A percentile compares a stretch with the other conserved stretches of the same genome.
Evolutionary conservation across 2,113 vertebrate species (phyloP).

Genomic region (Enhydra lutris): DNA sequence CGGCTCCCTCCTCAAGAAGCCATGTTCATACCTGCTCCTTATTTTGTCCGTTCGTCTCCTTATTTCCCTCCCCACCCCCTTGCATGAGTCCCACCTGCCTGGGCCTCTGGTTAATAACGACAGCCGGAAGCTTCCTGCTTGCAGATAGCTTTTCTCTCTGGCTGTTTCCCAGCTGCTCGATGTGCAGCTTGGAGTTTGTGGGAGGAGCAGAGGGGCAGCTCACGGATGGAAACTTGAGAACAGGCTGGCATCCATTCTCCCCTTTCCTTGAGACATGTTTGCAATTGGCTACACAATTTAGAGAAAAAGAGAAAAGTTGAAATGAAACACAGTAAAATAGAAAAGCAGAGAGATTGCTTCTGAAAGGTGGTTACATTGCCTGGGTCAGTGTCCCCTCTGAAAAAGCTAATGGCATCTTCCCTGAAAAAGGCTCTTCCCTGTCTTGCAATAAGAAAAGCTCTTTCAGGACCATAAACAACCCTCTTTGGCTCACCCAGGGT

Average conservation of each 20-base stretch:
- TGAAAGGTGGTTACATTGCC: conserved; percentile 66
- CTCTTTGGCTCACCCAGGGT: neutral
- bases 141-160: neutral
- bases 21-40: neutral
- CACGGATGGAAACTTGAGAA: neutral
- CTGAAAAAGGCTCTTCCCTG: conserved; percentile 38
- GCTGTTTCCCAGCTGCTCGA: neutral
- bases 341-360: conserved; percentile 45
- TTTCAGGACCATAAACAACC: conserved; percentile 40
- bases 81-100: neutral
- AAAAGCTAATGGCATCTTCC: conserved; percentile 45
- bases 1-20: neutral
- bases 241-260: neutral
- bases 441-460: conserved; percentile 43
- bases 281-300: conserved; percentile 41
- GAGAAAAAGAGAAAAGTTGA: conserved; percentile 15
- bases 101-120: neutral
- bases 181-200: neutral
- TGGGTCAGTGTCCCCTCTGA: conserved; percentile 29
- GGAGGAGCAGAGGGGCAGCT: neutral
- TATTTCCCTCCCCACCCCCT: neutral
- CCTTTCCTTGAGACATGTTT: neutral
- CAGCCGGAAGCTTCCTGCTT: neutral
- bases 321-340: conserved; percentile 48
- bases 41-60: neutral